Base-by-base conservation (phyloP, 2,888 invertebrate genomes). In the Melanostoma mellinum region DNA sequence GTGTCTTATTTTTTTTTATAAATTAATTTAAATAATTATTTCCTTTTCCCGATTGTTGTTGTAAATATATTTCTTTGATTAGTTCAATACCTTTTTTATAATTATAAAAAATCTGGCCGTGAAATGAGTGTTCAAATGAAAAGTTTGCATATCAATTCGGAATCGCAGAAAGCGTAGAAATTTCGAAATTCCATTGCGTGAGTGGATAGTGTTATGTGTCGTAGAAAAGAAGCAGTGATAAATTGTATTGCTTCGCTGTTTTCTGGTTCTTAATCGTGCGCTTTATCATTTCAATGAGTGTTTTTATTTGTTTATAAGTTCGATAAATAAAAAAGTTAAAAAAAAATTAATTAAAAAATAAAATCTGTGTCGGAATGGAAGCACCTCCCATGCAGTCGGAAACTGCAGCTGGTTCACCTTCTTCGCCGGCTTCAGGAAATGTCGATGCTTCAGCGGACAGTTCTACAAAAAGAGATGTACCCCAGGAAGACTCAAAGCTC, bases 401-500 rank as follows among this genome's bases (percentile, higher is more conserved):
- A 36, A 50, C 42, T 30, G 72, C 60, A 44, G 53, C 48, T 2
- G 68, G 35, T 53, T 72, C 79, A 9, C 50, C 73, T n/a, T 74
- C 73, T 8, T 79, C 74, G 3, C 68, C 75, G 9, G 81, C 48
- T 68, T 67, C 77, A 10, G 77, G 60, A n/a, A 61, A 52, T 30
- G 67, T 53, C 42, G 67, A 48, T 76, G 55, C 61, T 72, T 71
- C 81, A 40, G 67, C 36, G 55, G 72, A 77, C 61, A 55, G 46
- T 46, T 61, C 50, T n/a, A 1, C 10, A 33, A 67, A 55, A 20
- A 58, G 44, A 56, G 77, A 82, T 56, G 42, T 55, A 32, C 9
- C 72, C 32, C 61, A 55, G 10, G 77, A 82, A 61, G 77, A 77
- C 33, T 50, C 81, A 56, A 82, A 82, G 77, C 61, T 82, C 72